Conservation (phyloP, 1,140 invertebrate genomes). For the Aphelenchoides besseyi region DNA sequence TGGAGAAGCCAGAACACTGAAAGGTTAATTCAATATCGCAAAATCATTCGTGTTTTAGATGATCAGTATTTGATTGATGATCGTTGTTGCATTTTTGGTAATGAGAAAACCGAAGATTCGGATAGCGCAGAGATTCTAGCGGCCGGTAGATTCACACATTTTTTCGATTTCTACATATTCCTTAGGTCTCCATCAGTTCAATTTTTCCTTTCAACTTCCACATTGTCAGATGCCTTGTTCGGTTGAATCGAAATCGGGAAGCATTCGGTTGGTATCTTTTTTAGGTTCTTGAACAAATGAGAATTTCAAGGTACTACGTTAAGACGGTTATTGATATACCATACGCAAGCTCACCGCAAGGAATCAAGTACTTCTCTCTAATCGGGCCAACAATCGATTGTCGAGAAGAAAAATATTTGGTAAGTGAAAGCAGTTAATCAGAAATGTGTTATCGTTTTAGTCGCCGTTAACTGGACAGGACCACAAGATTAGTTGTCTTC, state of each 20-base stretch:
- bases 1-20: slow-evolving; percentile 75
- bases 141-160: no score
- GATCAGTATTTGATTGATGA: slow-evolving; percentile 78
- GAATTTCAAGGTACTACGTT: slow-evolving; percentile 68
- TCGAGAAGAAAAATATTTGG: slow-evolving; percentile 79
- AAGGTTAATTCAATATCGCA: no score
- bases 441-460: slow-evolving; percentile 65
- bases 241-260: slow-evolving; percentile 76
- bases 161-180: no score
- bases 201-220: slow-evolving; percentile 75
- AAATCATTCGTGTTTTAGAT: no score
- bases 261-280: slow-evolving; percentile 72
- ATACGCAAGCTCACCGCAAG: slow-evolving; percentile 78
- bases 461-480: slow-evolving; percentile 73
- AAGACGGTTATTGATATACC: slow-evolving; percentile 78
- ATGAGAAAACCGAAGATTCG: slow-evolving; percentile 49
- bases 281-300: no score
- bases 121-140: slow-evolving; percentile 65
- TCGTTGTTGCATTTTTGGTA: slow-evolving; percentile 16
- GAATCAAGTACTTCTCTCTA: slow-evolving; percentile 80
- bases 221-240: slow-evolving; percentile 76
- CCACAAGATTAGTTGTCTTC: slow-evolving; percentile 73
- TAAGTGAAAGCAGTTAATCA: slow-evolving; percentile 63
- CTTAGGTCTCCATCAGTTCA: slow-evolving; percentile 74
- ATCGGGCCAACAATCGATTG: slow-evolving; percentile 81